phyloP scores from a whole-genome alignment of 2,797 vertebrate genomes.

The Pelochelys cantorii region DNA sequence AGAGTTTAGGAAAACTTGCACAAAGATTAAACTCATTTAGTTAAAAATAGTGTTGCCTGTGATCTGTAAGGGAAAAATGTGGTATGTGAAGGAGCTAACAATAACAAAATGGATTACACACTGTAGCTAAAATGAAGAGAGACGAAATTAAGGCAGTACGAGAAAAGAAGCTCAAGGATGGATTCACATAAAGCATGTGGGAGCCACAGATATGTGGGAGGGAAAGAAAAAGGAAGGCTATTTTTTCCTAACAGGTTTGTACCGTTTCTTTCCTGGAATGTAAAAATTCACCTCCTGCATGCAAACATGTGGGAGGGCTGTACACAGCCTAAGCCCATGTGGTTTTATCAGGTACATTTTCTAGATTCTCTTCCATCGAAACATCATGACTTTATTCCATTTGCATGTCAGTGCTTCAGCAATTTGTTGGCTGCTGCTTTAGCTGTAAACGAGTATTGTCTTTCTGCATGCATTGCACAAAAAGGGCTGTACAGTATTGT shows the following conservation, averaged over 20 bases:
- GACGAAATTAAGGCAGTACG: background rate
- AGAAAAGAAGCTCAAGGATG: background rate
- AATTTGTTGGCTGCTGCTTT: background rate
- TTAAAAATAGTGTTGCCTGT: background rate
- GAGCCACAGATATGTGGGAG: background rate
- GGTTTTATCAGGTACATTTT: background rate
- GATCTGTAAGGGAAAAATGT: background rate
- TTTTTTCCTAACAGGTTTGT: background rate
- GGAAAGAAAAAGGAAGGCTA: background rate
- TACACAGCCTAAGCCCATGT: background rate
- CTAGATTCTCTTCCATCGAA: background rate
- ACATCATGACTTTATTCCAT: background rate
- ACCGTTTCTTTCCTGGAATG: background rate
- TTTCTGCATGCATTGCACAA: background rate
- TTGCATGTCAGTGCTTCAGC: too few relatives aligned
- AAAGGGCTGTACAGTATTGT: background rate
- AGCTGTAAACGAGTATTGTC: background rate
- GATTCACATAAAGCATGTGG: background rate
- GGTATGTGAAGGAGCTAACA: background rate
- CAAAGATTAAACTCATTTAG: background rate
- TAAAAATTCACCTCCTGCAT: background rate
- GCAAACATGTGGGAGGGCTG: background rate
- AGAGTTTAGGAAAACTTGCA: background rate
- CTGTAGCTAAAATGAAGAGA: background rate
- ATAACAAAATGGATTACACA: background rate